These are phyloP conservation scores for Plodia interpunctella DNA, from an alignment of 1,140 invertebrate genomes.

Conservation along the genomic window DNA sequence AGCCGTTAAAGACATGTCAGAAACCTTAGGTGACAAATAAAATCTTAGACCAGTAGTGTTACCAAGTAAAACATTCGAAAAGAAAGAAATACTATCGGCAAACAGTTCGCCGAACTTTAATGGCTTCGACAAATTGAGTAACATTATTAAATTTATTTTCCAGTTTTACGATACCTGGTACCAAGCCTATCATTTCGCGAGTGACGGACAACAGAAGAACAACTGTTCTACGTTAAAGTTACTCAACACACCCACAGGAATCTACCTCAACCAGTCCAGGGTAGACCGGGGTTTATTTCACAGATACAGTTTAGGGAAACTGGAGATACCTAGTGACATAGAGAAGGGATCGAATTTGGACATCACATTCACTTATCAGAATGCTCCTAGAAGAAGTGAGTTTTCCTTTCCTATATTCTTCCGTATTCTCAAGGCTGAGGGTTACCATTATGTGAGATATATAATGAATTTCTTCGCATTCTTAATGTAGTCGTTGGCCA, in stretches of 20 bases:
- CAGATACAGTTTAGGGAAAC: constrained; percentile 48
- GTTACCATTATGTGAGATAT: too few species aligned
- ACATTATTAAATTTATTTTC: constrained; percentile 14
- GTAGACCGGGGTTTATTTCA: constrained; percentile 58
- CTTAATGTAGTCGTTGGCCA: too few species aligned
- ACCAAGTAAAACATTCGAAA: too few species aligned
- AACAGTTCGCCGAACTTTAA: too few species aligned
- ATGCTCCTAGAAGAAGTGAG: constrained; percentile 61
- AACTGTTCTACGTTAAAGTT: constrained; percentile 56
- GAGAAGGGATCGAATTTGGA: constrained; percentile 40
- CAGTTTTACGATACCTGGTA: constrained; percentile 64
- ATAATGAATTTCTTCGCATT: too few species aligned
- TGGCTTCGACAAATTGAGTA: too few species aligned
- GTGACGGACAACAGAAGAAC: constrained; percentile 45
- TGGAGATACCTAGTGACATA: constrained; percentile 39
- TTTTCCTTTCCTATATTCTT: constrained; percentile 10
- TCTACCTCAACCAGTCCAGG: constrained; percentile 58
- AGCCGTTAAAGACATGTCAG: too few species aligned
- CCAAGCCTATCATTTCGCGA: constrained; percentile 57
- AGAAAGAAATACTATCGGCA: too few species aligned
- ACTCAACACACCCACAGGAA: constrained; percentile 37
- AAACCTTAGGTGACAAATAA: too few species aligned
- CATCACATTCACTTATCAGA: constrained; percentile 41
- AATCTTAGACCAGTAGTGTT: too few species aligned
- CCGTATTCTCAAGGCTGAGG: too few species aligned